phyloP scores from a whole-genome alignment of 2,888 invertebrate species.

The Eupithecia subfuscata region DNA sequence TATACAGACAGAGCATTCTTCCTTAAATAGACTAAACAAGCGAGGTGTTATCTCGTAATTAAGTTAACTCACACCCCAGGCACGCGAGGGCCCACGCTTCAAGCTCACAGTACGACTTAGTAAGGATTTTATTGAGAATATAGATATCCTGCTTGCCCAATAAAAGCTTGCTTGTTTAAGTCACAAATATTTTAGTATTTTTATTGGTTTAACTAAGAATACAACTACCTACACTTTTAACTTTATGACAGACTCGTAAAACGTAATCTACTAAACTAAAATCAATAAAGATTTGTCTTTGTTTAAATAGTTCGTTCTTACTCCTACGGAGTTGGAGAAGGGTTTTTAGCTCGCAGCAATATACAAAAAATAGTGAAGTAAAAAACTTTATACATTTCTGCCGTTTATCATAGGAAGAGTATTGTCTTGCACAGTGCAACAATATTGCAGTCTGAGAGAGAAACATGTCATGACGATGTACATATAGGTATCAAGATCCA shows the following conservation, averaged over 20 bases:
- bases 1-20: conserved; percentile 17
- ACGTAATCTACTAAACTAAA: background rate
- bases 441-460: background rate
- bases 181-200: background rate
- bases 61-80: conserved; percentile 54
- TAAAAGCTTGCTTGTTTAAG: background rate
- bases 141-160: background rate
- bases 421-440: background rate
- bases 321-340: no score
- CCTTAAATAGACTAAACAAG: conserved; percentile 32
- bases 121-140: background rate
- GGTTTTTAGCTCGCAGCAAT: no score
- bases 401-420: background rate
- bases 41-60: conserved; percentile 56
- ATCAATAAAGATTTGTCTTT: background rate
- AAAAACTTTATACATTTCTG: background rate
- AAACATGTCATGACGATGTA: background rate
- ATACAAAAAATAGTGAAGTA: no score
- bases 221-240: background rate
- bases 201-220: background rate
- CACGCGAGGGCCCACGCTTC: conserved; percentile 50
- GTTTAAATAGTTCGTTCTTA: background rate
- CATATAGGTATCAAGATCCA: background rate
- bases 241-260: background rate
- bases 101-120: background rate